A percentile compares a stretch with the other conserved stretches of the same genome.
Evolutionary conservation across 2,888 invertebrate species (phyloP).

Genomic region (Phania funesta): DNA sequence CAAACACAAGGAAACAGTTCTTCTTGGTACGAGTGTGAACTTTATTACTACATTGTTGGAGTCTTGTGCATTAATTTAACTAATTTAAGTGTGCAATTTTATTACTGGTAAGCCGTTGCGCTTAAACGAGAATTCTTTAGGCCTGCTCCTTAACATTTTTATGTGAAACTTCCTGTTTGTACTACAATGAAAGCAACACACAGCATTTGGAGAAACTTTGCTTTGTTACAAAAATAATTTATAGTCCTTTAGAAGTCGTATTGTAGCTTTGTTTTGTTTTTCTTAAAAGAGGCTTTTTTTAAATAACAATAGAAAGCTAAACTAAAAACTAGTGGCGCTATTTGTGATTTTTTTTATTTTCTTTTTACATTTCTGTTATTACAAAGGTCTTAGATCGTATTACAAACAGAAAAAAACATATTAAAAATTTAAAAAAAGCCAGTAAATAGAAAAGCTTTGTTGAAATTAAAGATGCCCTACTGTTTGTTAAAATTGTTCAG

Average conservation of each 20-base stretch:
- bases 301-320: background rate
- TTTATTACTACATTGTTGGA: background rate
- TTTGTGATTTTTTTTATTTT: background rate
- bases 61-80: constrained; percentile 22
- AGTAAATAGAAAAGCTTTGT: no score
- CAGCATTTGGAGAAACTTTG: background rate
- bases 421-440: no score
- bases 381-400: no score
- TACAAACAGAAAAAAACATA: no score
- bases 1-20: no score
- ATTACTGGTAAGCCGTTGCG: background rate
- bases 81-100: constrained; percentile 10
- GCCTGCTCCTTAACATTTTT: background rate
- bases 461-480: no score
- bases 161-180: background rate
- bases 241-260: background rate
- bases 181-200: background rate
- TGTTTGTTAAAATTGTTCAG: no score
- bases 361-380: background rate
- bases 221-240: background rate
- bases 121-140: background rate
- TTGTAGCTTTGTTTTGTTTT: background rate
- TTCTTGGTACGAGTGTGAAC: background rate
- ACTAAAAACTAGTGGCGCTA: no score
- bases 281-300: no score